Base-by-base conservation (phyloP, 1,140 invertebrate genomes). In the Drosophila kepulauana region DNA sequence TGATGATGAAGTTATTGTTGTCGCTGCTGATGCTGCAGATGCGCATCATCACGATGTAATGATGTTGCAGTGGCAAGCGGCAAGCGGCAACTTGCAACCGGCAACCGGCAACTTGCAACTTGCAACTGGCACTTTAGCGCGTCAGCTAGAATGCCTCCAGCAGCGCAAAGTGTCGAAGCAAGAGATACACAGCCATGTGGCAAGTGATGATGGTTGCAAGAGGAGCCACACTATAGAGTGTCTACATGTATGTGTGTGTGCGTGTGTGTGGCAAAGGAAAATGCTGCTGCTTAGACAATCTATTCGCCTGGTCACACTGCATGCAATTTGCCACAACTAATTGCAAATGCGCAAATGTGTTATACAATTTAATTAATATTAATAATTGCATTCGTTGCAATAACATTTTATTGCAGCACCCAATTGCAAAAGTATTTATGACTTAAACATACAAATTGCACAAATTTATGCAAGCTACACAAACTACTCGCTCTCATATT, bases 61-160 rank as follows among this genome's bases (percentile, higher is more conserved):
- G 61, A 13, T 10, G 25, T 57, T 51, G 25, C 69, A 49, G 20
- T 51, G 45, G 69, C 61, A 49, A 62, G 30, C 35, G 16, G 33
- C 62, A 72, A 48, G 43, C n/a, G 25, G 28, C 68, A 71, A 61
- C 43, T 11, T n/a, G 45, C 35, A 10, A 38, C 35, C 8, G 35
- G 10, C 35, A 33, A 33, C 30, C 30, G 30, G 30, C 30, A 33
- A 33, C 30, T 33, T 33, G 6, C 69, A 72, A 65, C 51, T 51
- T 16, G 16, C 69, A 73, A 41, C 63, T 43, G 61, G 46, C 61
- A 64, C 61, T 64, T 64, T 63, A 46, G 38, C 38, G 59, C 59
- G 25, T 68, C 65, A 51, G n/a, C 48, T 61, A 61, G 38, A 51
- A 56, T 59, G 65, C 71, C 71, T 74, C 64, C 71, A 74, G 71